Conservation (phyloP, 2,113 vertebrate genomes). For the Trachemys scripta region DNA sequence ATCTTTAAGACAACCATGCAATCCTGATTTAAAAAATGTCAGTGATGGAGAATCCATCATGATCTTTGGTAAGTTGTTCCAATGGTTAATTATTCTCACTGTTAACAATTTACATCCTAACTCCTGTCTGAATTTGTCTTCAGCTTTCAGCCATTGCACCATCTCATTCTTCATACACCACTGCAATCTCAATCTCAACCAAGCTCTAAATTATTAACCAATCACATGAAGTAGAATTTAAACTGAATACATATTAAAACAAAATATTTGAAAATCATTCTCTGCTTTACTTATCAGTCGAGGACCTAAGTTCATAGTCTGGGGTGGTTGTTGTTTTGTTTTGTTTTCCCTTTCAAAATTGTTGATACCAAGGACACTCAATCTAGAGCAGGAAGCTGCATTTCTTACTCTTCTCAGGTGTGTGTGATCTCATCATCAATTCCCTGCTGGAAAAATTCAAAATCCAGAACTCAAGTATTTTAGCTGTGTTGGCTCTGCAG, state of each 20-base stretch:
- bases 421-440: not conserved
- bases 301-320: not conserved
- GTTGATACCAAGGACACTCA: not conserved
- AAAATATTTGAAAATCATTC: not conserved
- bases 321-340: too few species aligned
- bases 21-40: too few species aligned
- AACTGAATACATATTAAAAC: not conserved
- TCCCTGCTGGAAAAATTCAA: not conserved
- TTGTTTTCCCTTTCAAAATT: not conserved
- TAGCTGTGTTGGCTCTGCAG: not conserved
- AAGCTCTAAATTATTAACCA: not conserved
- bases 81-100: too few species aligned
- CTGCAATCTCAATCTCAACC: too few species aligned
- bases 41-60: too few species aligned
- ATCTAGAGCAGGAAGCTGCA: not conserved
- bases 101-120: too few species aligned
- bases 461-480: not conserved
- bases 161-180: too few species aligned
- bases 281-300: not conserved
- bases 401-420: not conserved
- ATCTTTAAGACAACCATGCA: too few species aligned
- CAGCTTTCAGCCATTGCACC: too few species aligned
- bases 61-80: too few species aligned
- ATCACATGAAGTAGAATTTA: not conserved
- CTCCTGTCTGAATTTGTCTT: too few species aligned